Base-by-base conservation (phyloP, 2,113 vertebrate genomes). In the Zosterops lateralis region DNA sequence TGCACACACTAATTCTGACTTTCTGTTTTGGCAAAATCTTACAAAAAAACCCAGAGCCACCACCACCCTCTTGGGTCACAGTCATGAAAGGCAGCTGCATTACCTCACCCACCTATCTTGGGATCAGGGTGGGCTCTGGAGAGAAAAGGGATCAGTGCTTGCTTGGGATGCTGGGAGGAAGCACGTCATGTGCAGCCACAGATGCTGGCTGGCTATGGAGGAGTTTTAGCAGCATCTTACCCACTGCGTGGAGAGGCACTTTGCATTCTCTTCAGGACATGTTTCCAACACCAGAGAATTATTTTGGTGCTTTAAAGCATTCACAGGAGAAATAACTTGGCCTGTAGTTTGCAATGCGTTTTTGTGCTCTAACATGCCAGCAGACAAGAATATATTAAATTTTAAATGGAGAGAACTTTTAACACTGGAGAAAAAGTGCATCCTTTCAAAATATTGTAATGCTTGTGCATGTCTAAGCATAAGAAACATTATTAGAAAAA, bases 21-120 rank as follows among this genome's bases (percentile, higher is more conserved):
- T 95, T 87, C 67, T 96, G 26, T 92, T 96, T 92, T 96, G 94
- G 92, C 92, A 95, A 80, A 96, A 74, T 67, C 80, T 80, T 71
- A 53, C 24, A 18, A 80, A 90, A 84, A 82, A 53, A 7, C 5
- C 5, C 10, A 81, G 58, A 42, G 7, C 26, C 38, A 76, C 25
- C 87, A 34, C 57, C 81, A 62, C 76, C 60, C 58, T 80, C 56
- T 51, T 81, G 86, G 92, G 76, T 54, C 51, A 70, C 64, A 82
- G 56, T 73, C 68, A 44, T 72, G 82, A 93, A 94, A 85, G 1
- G 29, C 89, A 96, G 89, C 70, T 93, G 82, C 78, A 36, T 95
- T 58, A 80, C 77, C 70, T 95, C 80, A 90, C 90, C 85, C 89
- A 90, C 79, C 67, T 93, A 32, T 60, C 94, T 86, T 36, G 62